A percentile compares a stretch with the other conserved stretches of the same genome.
Conservation (phyloP, 2,797 vertebrate species). For the Hoplostethus mediterraneus region DNA sequence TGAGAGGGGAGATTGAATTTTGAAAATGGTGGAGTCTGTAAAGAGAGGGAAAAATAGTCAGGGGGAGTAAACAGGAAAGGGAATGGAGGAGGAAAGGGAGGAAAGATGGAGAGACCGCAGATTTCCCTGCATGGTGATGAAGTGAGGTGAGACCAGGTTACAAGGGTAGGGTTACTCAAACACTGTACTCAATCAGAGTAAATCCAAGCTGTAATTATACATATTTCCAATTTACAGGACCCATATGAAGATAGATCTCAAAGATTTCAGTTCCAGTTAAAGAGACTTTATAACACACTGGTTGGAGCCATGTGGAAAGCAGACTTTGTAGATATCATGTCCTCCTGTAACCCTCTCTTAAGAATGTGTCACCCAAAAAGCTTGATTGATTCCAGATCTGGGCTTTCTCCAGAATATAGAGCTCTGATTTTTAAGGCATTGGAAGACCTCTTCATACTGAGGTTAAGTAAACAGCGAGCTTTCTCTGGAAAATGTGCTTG, state of each 20-base stretch:
- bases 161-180: too few relatives aligned
- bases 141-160: not conserved
- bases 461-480: slow-evolving; percentile 35
- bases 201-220: too few relatives aligned
- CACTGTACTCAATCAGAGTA: too few relatives aligned
- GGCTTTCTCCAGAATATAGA: slow-evolving; percentile 25
- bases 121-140: too few relatives aligned
- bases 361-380: not conserved
- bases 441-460: not conserved
- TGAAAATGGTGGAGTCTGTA: too few relatives aligned
- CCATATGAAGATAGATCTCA: not conserved
- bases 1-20: too few relatives aligned
- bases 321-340: not conserved
- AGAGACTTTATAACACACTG: not conserved
- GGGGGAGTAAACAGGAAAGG: not conserved
- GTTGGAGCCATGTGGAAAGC: slow-evolving; percentile 16
- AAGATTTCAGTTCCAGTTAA: not conserved
- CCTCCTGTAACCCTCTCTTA: not conserved
- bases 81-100: not conserved
- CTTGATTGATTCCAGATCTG: slow-evolving; percentile 45
- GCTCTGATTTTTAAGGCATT: not conserved
- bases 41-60: too few relatives aligned
- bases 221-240: not conserved
- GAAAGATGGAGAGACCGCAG: not conserved
- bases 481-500: slow-evolving; percentile 43